Base-by-base conservation (phyloP, 2,113 vertebrate genomes). In the Cygnus atratus region DNA sequence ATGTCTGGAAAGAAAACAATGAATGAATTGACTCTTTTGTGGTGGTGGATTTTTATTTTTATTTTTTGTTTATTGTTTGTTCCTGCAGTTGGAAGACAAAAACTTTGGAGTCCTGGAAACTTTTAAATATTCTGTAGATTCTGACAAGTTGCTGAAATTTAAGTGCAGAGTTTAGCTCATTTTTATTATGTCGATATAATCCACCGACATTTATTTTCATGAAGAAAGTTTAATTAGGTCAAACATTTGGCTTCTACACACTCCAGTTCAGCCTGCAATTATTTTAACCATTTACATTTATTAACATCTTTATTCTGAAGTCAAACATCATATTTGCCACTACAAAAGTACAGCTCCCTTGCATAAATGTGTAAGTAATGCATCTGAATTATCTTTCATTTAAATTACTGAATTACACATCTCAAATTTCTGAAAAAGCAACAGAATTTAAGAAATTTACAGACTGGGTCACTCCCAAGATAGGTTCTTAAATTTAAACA, bases 1-100 rank as follows among this genome's bases (percentile, higher is more conserved):
- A 93, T 41, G 88, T 87, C 92, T 94, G 52, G 73, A 90, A 95
- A 68, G 59, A 90, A 91, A 89, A 81, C 35, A 80, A 89, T 80
- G 24, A 96, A 93, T 35, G 89, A 90, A 86, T 28, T 54, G 87
- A 79, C 39, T 39, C 76, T 79, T 70, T 44, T 75, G 13, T 35
- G 16, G 44, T 35, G 21, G 37, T 52, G 12, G 3, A 5, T 39
- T 13, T 11, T 39, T 29, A 20, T 20, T 54, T 14, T 48, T 58
- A n/a, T 24, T 26, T 72, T 35, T 26, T 63, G 11, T 14, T 41
- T 67, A 43, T 31, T 39, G 43, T 52, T 24, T n/a, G 14, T 8
- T 39, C 29, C 46, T 52, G 75, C 35, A 52, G 37, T 76, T 2
- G 0, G 19, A 75, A 31, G 22, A 76, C 26, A 90, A 76, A 88